Percentiles rank a stretch among this genome's conserved stretches.
Evolutionary conservation across 2,113 vertebrate species (phyloP).

Genomic region (Phodopus roborovskii): DNA sequence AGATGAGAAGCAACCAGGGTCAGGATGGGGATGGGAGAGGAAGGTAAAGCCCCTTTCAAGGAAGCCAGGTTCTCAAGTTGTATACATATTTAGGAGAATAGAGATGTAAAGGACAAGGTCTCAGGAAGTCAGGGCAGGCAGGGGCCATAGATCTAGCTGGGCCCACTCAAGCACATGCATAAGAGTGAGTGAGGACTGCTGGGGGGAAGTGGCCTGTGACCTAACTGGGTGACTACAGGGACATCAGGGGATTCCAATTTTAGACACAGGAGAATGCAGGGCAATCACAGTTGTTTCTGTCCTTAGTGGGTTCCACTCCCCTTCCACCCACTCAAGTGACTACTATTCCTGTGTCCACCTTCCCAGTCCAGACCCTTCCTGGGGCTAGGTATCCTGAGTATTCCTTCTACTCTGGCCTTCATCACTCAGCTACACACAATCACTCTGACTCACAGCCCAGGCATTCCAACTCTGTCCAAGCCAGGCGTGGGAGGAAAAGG

Average conservation of each 20-base stretch:
- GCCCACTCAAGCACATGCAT: neutral
- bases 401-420: neutral
- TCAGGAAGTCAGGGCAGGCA: neutral
- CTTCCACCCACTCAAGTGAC: neutral
- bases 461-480: neutral
- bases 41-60: neutral
- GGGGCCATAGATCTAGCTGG: neutral
- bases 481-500: neutral
- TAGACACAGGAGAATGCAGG: too few relatives aligned
- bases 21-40: neutral
- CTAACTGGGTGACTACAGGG: fast-evolving
- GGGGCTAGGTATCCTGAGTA: fast-evolving
- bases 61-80: neutral
- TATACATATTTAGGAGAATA: neutral
- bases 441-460: neutral
- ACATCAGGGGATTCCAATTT: too few relatives aligned
- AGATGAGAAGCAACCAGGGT: neutral
- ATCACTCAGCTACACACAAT: neutral
- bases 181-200: neutral
- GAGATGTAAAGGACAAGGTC: neutral
- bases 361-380: neutral
- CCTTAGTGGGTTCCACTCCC: neutral
- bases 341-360: neutral
- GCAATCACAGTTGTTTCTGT: neutral
- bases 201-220: neutral